Percentiles rank a stretch among this genome's conserved stretches.
Evolutionary conservation across 2,113 vertebrate genomes (phyloP).

Genomic region (Labeo catla): DNA sequence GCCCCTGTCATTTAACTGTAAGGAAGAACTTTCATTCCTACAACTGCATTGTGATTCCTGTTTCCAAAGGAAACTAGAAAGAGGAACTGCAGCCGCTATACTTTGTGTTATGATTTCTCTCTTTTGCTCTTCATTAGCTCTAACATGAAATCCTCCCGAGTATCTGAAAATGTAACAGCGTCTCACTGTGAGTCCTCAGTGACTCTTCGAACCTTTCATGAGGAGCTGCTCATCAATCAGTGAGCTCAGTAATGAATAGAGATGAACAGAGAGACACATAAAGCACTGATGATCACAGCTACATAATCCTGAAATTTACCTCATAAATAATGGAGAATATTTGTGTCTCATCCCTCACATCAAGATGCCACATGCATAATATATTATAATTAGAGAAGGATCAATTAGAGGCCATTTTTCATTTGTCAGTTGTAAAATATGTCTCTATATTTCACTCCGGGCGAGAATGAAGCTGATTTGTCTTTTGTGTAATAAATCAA

Average conservation of each 20-base stretch:
- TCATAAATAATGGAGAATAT: constrained; percentile 42
- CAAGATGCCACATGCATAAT: constrained; percentile 24
- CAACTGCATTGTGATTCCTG: no score
- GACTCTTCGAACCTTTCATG: background rate
- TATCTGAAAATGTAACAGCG: background rate
- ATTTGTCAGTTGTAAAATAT: constrained; percentile 35
- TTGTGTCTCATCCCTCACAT: constrained; percentile 20
- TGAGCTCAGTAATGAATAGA: background rate
- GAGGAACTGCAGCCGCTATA: background rate
- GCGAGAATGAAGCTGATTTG: constrained; percentile 4
- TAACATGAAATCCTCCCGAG: background rate
- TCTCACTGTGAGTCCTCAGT: background rate
- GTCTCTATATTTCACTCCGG: background rate
- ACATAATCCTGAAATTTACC: constrained; percentile 13
- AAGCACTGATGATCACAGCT: constrained; percentile 9
- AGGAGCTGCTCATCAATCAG: background rate
- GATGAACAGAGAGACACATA: background rate
- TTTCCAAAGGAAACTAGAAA: background rate
- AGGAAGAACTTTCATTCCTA: background rate
- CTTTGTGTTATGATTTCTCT: background rate
- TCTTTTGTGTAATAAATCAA: constrained; percentile 34
- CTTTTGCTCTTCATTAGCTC: background rate
- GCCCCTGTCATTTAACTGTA: background rate
- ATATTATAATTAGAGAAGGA: constrained; percentile 27
- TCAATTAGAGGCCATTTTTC: constrained; percentile 34